These are phyloP conservation scores for Lasioglossum calceatum DNA, from an alignment of 2,888 invertebrate genomes.

Conservation along the genomic window DNA sequence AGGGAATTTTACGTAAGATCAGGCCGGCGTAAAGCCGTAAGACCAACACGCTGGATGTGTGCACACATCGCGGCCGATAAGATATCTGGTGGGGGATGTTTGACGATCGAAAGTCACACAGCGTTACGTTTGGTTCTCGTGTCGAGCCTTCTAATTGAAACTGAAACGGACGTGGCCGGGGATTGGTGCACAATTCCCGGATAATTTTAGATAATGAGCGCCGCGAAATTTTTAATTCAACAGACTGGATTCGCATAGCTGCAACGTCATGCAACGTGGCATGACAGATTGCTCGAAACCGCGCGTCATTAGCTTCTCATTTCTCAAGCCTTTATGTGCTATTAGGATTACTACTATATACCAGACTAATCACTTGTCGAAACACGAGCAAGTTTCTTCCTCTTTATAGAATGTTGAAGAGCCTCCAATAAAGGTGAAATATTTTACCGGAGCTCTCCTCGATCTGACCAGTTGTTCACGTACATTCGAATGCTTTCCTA, in stretches of 20 bases:
- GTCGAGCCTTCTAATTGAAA: background rate
- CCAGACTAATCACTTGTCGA: background rate
- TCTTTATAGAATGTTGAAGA: background rate
- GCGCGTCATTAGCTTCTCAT: background rate
- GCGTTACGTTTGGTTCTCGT: background rate
- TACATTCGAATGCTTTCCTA: background rate
- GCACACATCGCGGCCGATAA: slow-evolving; percentile 17
- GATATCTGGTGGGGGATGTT: background rate
- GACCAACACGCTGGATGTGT: background rate
- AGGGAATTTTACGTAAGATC: slow-evolving; percentile 14
- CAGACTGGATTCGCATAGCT: background rate
- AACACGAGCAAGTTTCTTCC: background rate
- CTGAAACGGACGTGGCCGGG: background rate
- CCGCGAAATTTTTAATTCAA: slow-evolving; percentile 2
- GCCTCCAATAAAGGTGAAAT: background rate
- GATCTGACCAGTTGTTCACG: background rate
- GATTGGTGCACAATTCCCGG: background rate
- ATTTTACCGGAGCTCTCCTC: too few species aligned
- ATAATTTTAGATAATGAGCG: slow-evolving; percentile 10
- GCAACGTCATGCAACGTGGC: background rate
- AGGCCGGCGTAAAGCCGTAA: background rate
- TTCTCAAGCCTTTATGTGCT: background rate
- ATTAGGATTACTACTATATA: background rate
- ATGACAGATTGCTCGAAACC: background rate
- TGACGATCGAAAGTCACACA: slow-evolving; percentile 3